Conservation (phyloP, 23 tunicate genomes). For the Trididemnum miniatum region DNA sequence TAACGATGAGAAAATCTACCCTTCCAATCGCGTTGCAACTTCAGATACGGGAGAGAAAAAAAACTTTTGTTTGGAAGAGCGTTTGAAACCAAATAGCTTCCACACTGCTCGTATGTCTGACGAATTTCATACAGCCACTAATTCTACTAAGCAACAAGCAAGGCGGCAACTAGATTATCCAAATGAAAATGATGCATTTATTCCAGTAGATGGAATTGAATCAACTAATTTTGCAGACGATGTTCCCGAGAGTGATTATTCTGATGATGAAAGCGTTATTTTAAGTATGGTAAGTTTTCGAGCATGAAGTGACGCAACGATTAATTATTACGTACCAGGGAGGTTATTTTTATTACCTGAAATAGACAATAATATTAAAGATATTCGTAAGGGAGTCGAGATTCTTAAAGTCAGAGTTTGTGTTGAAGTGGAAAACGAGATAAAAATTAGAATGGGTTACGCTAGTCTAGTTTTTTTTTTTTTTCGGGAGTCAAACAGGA, state of each 20-base stretch:
- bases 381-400: no score
- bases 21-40: neutral
- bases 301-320: no score
- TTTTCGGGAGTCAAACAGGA: no score
- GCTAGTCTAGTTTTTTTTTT: no score
- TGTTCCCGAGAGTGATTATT: constrained; percentile 23
- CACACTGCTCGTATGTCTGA: no score
- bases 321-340: no score
- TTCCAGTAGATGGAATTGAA: neutral
- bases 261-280: constrained; percentile 4
- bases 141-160: neutral
- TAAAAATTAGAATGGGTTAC: no score
- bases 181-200: neutral
- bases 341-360: no score
- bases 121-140: neutral
- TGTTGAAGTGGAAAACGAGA: no score
- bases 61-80: neutral
- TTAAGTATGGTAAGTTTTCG: constrained; percentile 6
- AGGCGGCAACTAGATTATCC: neutral
- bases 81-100: neutral
- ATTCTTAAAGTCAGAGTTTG: no score
- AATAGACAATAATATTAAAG: no score
- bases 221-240: neutral
- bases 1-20: neutral
- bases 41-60: neutral